Evolutionary conservation across 64 coral and sea anemone species (phyloP), one percentile per base, ranked within the genome.

Genomic region (Anthopleura sola): DNA sequence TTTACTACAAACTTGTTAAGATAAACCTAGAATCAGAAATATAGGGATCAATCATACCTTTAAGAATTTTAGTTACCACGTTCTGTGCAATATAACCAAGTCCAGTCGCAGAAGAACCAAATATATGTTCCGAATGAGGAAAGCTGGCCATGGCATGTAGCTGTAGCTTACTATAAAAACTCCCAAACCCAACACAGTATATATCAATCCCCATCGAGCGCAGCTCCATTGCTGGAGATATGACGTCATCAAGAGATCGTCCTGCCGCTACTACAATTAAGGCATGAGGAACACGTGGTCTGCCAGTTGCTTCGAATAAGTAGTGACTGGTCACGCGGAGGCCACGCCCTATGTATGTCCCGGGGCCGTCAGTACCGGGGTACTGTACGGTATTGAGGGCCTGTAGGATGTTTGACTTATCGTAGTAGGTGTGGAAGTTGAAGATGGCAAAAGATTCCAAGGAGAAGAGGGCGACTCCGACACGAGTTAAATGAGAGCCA

Each of bases 391-490:
- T 87, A 18, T 80, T 86, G 12, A 97, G 60, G 0, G 94, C 94
- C 46, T 92, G 84, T 71, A 91, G 85, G 80, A 97, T 92, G 81
- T 97, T 97, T 12, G 88, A 80, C 50, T 91, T 92, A 40, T 97
- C 94, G 19, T 88, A 97, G 79, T 92, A 97, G 1, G 94, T 97
- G 83, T 97, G 94, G 34, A 97, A 97, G 33, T 97, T 97, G 48
- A 97, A 97, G 69, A 97, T 97, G 28, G 92, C 94, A 75, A 97
- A 97, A 2, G 94, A 90, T 47, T 97, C 94, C 23, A 97, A 64
- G 24, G 94, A 97, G 36, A 92, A 97, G 0, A 97, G 85, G 3
- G 79, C 94, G 10, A 97, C 40, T 46, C 90, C 94, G 2, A 97
- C 78, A n/a, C 90, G 37, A 6, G 94, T 92, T 1, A 81, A 78